Base-by-base conservation (phyloP, 30 jellyfish, hydroid and myxozoan species). In the Aurelia aurita region DNA sequence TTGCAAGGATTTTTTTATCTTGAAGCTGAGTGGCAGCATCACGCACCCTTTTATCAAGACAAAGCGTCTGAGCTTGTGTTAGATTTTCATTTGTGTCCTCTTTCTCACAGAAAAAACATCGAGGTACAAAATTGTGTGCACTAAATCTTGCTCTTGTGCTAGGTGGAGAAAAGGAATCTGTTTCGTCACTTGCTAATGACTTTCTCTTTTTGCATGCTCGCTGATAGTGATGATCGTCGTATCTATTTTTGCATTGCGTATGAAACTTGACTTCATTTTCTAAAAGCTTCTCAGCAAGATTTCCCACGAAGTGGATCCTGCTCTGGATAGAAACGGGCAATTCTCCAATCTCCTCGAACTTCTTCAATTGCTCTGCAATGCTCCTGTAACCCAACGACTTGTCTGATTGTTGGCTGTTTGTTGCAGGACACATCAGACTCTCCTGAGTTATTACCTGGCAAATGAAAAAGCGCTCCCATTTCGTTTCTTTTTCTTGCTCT, bases 341-440 rank as follows among this genome's bases (percentile, higher is more conserved):
- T 20, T 70, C 83, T 34, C 69, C 83, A 46, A 70, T 32, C 3
- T 34, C 83, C 15, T 70, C 45, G 35, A 70, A 70, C 83, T 70
- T 34, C 35, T 34, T 0, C 45, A 70, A 14, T 15, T 70, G 83
- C 83, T 70, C 75, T 1, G 19, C 68, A 4, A 46, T 70, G 83
- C 75, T 70, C 2, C 0, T 3, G 20, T 70, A 70, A 1, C 83
- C 83, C 0, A 0, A 3, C 0, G 44, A 9, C 3, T 43, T 70
- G 69, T 70, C 83, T 0, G 3, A 0, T 31, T 34, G 69, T 0
- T 0, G 11, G 67, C 83, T 70, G 58, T 43, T 70, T 34, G 35
- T 34, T 39, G 83, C 67, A 5, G 69, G 83, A 70, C 83, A 70
- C 8, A 35, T 5, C 8, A 35, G 10, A 2, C 11, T 3, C 8